Percentiles rank a stretch among this genome's conserved stretches.
These are phyloP conservation scores for Lycaon pictus DNA, from an alignment of 2,113 vertebrate genomes.

Conservation along the genomic window DNA sequence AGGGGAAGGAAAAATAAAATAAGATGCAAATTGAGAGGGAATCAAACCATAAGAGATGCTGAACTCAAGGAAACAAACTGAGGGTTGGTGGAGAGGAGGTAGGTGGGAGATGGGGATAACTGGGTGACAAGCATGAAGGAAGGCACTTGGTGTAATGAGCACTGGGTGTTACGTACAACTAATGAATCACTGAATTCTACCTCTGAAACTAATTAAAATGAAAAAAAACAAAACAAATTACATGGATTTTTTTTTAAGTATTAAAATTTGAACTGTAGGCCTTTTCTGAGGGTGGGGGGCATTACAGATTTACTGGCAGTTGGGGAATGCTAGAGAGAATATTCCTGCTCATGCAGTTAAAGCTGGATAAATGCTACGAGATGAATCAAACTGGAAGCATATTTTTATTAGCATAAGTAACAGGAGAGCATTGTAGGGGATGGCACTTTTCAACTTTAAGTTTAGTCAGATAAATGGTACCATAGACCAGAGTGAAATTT, in stretches of 20 bases:
- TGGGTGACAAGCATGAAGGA: neutral
- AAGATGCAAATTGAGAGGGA: neutral
- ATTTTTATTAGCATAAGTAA: neutral
- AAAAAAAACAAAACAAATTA: neutral
- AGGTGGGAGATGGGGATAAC: neutral
- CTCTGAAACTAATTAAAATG: neutral
- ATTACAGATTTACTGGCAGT: neutral
- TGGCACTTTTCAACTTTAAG: neutral
- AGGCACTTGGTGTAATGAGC: neutral
- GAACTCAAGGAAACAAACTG: neutral
- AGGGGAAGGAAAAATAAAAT: neutral
- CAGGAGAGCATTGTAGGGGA: neutral
- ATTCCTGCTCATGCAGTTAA: neutral
- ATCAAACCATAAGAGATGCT: neutral
- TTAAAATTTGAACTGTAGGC: neutral
- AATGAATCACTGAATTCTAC: neutral
- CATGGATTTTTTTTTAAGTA: neutral
- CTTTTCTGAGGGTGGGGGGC: fast-evolving
- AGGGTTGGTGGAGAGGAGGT: neutral
- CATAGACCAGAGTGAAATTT: neutral
- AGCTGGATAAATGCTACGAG: neutral
- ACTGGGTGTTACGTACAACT: neutral
- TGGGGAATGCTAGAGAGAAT: neutral
- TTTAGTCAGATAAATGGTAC: neutral
- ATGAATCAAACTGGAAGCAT: neutral